These are phyloP conservation scores for Proctacanthus coquilletti DNA, from an alignment of 1,140 invertebrate genomes.

Conservation along the genomic window DNA sequence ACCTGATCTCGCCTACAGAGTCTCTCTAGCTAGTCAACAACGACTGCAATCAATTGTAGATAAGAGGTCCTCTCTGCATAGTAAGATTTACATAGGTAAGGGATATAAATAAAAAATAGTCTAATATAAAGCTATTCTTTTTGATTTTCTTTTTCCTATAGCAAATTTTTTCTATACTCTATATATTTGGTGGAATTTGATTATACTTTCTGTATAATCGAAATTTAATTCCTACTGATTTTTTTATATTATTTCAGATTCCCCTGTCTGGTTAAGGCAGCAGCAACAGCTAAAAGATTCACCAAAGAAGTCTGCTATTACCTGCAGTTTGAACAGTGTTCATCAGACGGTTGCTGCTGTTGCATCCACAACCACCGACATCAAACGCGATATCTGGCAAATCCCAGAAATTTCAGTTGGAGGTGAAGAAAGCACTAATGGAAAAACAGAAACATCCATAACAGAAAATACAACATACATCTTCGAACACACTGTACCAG, in stretches of 20 bases:
- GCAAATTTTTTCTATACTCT: no score
- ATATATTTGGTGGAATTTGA: no score
- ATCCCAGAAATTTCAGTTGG: conserved; percentile 25
- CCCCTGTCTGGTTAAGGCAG: conserved; percentile 24
- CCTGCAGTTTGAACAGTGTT: conserved; percentile 24
- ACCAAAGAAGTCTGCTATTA: conserved; percentile 22
- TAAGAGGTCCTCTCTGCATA: conserved; percentile 16
- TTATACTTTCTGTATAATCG: background rate
- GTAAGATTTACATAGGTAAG: conserved; percentile 28
- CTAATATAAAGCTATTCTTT: no score
- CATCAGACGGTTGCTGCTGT: conserved; percentile 28
- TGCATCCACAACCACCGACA: conserved; percentile 25
- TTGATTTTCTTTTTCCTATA: no score
- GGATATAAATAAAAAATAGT: no score
- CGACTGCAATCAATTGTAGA: conserved; percentile 23
- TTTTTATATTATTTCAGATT: conserved; percentile 14
- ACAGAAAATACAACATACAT: background rate
- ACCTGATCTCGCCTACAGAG: conserved; percentile 27
- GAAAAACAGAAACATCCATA: background rate
- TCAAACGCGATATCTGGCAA: conserved; percentile 31
- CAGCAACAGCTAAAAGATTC: conserved; percentile 23
- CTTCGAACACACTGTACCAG: background rate
- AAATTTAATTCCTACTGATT: conserved; percentile 3
- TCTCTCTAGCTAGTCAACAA: conserved; percentile 28
- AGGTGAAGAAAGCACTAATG: background rate